These are phyloP conservation scores for Amblyopsis hoosieri DNA, from an alignment of 2,797 vertebrate genomes.

Conservation along the genomic window DNA sequence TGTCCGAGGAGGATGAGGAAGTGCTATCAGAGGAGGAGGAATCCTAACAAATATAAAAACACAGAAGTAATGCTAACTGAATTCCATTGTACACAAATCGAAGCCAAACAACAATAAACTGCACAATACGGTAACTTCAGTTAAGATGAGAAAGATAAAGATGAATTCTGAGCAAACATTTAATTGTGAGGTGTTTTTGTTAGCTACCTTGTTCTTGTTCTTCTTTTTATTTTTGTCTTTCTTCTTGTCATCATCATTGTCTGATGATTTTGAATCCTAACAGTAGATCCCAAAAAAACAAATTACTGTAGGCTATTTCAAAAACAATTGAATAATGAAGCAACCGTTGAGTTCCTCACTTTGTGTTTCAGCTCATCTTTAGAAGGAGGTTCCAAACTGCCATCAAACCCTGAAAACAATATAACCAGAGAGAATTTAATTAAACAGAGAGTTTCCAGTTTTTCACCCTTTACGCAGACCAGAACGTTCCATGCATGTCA, in stretches of 20 bases:
- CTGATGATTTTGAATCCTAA: slow-evolving; percentile 24
- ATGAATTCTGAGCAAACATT: slow-evolving; percentile 39
- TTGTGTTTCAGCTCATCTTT: background rate
- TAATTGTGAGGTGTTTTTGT: background rate
- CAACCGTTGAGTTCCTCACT: background rate
- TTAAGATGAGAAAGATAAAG: slow-evolving; percentile 32
- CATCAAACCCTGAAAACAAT: slow-evolving; percentile 3
- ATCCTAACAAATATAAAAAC: slow-evolving; percentile 33
- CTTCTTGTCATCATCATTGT: slow-evolving; percentile 5
- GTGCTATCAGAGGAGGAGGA: slow-evolving; percentile 58
- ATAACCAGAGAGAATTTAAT: background rate
- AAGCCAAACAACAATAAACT: background rate
- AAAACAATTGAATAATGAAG: too few relatives aligned
- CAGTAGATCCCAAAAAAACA: background rate
- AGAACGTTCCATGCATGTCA: too few relatives aligned
- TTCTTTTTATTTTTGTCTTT: slow-evolving; percentile 3
- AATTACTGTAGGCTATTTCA: too few relatives aligned
- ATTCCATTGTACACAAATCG: too few relatives aligned
- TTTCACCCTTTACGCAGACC: too few relatives aligned
- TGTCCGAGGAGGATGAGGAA: slow-evolving; percentile 42
- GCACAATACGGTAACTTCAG: background rate
- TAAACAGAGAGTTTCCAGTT: background rate
- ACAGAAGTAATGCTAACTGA: too few relatives aligned
- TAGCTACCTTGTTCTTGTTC: background rate
- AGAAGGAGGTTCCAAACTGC: background rate